These are phyloP conservation scores for Sphecodes monilicornis DNA, from an alignment of 2,888 invertebrate genomes.

Conservation along the genomic window DNA sequence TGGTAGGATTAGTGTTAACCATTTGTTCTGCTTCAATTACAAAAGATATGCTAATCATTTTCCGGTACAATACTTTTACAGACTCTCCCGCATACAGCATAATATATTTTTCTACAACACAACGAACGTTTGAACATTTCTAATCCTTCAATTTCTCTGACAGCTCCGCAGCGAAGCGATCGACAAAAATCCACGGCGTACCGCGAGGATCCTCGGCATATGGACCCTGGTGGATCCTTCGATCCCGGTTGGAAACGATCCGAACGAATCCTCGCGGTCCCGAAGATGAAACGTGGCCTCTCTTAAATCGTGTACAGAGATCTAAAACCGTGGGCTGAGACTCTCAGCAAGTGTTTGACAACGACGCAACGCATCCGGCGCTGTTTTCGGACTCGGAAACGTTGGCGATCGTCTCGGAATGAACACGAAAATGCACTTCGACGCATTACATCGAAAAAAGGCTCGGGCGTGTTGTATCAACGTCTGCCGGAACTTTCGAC, in stretches of 20 bases:
- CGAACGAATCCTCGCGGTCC: slow-evolving; percentile 64
- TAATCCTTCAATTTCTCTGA: background rate
- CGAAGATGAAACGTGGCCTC: slow-evolving; percentile 55
- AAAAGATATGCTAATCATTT: background rate
- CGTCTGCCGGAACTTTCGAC: background rate
- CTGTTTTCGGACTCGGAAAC: background rate
- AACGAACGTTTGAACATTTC: background rate
- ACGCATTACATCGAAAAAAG: background rate
- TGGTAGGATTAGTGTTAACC: no score
- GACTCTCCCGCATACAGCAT: background rate
- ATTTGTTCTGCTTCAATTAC: background rate
- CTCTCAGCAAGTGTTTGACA: background rate
- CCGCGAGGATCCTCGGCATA: slow-evolving; percentile 61
- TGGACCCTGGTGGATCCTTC: background rate
- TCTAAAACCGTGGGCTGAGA: background rate
- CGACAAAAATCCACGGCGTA: slow-evolving; percentile 55
- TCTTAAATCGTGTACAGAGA: slow-evolving; percentile 68
- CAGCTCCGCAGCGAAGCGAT: slow-evolving; percentile 58
- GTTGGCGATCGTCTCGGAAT: background rate
- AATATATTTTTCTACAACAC: background rate
- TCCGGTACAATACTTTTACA: no score
- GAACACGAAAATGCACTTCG: slow-evolving; percentile 9
- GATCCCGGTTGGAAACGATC: slow-evolving; percentile 12
- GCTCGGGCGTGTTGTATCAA: background rate
- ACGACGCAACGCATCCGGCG: background rate